These are phyloP conservation scores for Drosophila ambigua DNA, from an alignment of 1,140 invertebrate genomes.

Conservation along the genomic window DNA sequence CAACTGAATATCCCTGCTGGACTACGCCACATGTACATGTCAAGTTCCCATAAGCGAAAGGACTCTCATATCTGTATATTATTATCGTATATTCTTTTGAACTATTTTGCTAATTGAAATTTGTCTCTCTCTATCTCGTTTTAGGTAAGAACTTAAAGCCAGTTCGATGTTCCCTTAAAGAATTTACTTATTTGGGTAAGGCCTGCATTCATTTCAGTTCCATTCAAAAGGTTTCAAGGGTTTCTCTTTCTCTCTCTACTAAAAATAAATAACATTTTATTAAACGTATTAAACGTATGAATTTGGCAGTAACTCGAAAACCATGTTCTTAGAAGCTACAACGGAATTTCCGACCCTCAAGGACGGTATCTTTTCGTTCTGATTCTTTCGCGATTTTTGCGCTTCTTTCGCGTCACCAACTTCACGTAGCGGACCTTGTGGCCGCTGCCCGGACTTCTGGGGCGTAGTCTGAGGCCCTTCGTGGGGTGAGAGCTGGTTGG, in stretches of 20 bases:
- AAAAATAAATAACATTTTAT: slow-evolving; percentile 17
- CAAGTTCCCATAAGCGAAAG: too few species aligned
- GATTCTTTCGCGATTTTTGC: slow-evolving; percentile 58
- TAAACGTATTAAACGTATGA: not conserved
- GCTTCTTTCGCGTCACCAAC: slow-evolving; percentile 57
- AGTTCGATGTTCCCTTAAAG: not conserved
- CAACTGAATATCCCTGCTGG: too few species aligned
- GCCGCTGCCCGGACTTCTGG: not conserved
- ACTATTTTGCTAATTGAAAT: slow-evolving; percentile 18
- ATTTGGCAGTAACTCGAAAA: slow-evolving; percentile 5
- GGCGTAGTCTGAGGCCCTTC: slow-evolving; percentile 16
- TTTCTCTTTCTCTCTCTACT: not conserved
- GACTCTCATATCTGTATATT: not conserved
- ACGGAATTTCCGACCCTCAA: slow-evolving; percentile 1
- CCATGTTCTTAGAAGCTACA: not conserved
- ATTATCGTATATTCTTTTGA: not conserved
- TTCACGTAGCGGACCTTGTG: slow-evolving; percentile 58
- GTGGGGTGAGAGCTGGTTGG: slow-evolving; percentile 6
- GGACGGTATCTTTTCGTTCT: slow-evolving; percentile 58
- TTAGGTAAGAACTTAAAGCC: slow-evolving; percentile 29
- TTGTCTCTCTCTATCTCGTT: slow-evolving; percentile 4
- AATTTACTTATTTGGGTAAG: not conserved
- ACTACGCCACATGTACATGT: too few species aligned
- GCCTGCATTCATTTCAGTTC: not conserved
- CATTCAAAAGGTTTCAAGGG: not conserved